These are phyloP conservation scores for Papilio dardanus DNA, from an alignment of 1,140 invertebrate species.

Conservation along the genomic window DNA sequence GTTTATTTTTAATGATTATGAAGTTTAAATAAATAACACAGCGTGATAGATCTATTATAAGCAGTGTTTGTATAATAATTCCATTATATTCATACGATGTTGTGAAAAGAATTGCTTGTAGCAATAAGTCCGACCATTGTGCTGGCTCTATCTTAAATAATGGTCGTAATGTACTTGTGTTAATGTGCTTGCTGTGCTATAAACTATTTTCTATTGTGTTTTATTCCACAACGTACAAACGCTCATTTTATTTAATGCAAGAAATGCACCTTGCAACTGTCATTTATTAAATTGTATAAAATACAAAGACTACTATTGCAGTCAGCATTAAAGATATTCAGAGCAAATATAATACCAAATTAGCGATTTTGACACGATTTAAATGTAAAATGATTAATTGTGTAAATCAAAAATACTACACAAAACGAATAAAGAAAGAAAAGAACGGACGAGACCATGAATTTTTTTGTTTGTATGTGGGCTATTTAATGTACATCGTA, in stretches of 20 bases:
- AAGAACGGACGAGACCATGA: too few relatives aligned
- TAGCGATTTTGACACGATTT: background rate
- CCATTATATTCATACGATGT: background rate
- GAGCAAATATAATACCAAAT: background rate
- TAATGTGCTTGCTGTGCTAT: slow-evolving; percentile 16
- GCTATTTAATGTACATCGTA: too few relatives aligned
- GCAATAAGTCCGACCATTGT: background rate
- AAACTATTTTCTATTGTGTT: slow-evolving; percentile 15
- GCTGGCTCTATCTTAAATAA: slow-evolving; percentile 18
- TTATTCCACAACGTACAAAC: background rate
- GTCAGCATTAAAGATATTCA: background rate
- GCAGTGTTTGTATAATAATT: slow-evolving; percentile 18
- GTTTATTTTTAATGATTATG: too few relatives aligned
- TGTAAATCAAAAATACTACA: background rate
- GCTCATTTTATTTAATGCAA: slow-evolving; percentile 8
- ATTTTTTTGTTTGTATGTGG: too few relatives aligned
- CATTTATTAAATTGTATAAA: background rate
- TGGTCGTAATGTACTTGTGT: slow-evolving; percentile 17
- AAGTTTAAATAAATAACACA: too few relatives aligned
- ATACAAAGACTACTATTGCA: too few relatives aligned
- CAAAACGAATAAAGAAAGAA: too few relatives aligned
- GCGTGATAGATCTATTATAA: background rate
- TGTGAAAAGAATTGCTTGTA: slow-evolving; percentile 17
- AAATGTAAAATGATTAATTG: too few relatives aligned
- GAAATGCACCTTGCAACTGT: background rate